phyloP scores from a whole-genome alignment of 2,797 vertebrate species.

The Tragopan temminckii region DNA sequence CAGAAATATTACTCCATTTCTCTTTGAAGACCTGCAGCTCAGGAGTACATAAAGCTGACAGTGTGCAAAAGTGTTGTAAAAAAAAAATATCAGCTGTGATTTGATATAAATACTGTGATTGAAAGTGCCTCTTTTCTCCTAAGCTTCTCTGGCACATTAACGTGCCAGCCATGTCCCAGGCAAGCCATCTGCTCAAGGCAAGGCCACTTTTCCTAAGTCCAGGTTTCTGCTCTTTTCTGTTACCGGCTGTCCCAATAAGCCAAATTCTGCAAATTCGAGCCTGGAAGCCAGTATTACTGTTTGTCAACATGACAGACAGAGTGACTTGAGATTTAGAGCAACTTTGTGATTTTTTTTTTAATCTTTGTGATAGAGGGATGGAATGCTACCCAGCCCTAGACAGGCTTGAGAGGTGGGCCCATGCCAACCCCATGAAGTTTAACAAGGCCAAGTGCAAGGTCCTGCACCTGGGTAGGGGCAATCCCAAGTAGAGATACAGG shows the following conservation, averaged over 20 bases:
- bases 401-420: no score
- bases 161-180: background rate
- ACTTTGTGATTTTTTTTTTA: background rate
- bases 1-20: conserved; percentile 9
- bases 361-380: no score
- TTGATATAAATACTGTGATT: background rate
- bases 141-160: background rate
- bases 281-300: background rate
- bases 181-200: conserved; percentile 17
- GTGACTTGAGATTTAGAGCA: conserved; percentile 3
- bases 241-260: background rate
- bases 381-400: no score
- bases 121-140: conserved; percentile 20
- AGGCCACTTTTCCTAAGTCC: background rate
- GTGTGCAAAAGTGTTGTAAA: background rate
- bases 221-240: background rate
- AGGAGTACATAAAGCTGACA: background rate
- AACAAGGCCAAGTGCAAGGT: no score
- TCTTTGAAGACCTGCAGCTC: conserved; percentile 5
- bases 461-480: no score
- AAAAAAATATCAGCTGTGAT: background rate
- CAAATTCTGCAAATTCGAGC: background rate
- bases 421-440: no score
- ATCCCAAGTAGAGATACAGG: no score
- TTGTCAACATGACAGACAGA: background rate